Evolutionary conservation across 1,140 invertebrate genomes (phyloP).

Genomic region (Euborellia annulipes): DNA sequence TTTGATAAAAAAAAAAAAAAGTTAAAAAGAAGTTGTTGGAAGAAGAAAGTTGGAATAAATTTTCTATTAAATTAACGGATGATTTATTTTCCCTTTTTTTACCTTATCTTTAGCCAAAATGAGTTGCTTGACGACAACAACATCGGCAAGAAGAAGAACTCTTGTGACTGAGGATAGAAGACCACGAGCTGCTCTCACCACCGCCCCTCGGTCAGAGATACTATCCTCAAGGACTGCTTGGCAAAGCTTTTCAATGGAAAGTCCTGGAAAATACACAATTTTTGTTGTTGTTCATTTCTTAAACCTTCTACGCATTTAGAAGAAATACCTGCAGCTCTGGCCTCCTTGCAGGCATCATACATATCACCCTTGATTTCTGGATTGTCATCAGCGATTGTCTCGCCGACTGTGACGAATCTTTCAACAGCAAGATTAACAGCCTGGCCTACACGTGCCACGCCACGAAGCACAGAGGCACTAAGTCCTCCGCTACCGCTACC

Average conservation of each 20-base stretch:
- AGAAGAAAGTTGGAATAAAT: no score
- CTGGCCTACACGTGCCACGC: conserved; percentile 83
- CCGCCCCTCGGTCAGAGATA: conserved; percentile 47
- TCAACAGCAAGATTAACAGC: conserved; percentile 93
- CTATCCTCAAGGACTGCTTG: conserved; percentile 52
- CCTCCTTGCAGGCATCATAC: conserved; percentile 95
- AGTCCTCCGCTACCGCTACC: conserved; percentile 32
- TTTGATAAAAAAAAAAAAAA: no score
- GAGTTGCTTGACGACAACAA: conserved; percentile 93
- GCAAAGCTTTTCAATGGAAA: conserved; percentile 78
- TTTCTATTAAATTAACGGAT: not conserved
- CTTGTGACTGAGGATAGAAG: conserved; percentile 88
- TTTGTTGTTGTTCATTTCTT: no score
- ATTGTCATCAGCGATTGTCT: conserved; percentile 96
- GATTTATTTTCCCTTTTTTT: no score
- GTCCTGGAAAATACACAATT: conserved; percentile 49
- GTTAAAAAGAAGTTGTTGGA: no score
- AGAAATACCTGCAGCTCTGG: conserved; percentile 68
- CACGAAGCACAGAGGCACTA: conserved; percentile 34
- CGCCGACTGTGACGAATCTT: conserved; percentile 91
- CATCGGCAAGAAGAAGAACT: conserved; percentile 95
- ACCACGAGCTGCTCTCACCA: conserved; percentile 83
- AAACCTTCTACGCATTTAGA: no score
- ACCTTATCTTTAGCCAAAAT: conserved; percentile 93
- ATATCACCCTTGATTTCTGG: conserved; percentile 91